Evolutionary conservation across 2,797 vertebrate species (phyloP).

Genomic region (Oreochromis mossambicus): DNA sequence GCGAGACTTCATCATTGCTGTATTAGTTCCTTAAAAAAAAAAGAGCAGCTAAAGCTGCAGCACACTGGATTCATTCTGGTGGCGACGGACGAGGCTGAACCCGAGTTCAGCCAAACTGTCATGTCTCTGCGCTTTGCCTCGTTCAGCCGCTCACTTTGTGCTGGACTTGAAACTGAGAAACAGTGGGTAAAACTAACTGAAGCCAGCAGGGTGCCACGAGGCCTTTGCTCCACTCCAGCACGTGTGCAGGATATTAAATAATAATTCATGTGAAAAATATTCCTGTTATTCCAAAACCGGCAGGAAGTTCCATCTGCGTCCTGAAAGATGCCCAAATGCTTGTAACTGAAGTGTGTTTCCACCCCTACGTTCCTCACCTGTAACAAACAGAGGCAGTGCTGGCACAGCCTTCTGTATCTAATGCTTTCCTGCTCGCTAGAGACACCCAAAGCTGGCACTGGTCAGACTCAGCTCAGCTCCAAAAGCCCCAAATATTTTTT

Average conservation of each 20-base stretch:
- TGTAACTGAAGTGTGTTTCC: not conserved
- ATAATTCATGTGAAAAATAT: conserved; percentile 35
- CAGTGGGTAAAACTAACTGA: conserved; percentile 4
- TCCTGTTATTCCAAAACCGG: conserved; percentile 32
- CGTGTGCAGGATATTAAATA: conserved; percentile 50
- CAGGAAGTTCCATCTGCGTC: conserved; percentile 63
- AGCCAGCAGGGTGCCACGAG: conserved; percentile 1
- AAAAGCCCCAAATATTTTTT: conserved; percentile 11
- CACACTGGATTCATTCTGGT: not conserved
- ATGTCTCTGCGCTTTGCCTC: not conserved
- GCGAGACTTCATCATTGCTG: not conserved
- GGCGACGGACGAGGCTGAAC: not conserved
- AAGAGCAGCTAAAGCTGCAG: conserved; percentile 7
- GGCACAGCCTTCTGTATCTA: not conserved
- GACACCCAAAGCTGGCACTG: not conserved
- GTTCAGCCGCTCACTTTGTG: not conserved
- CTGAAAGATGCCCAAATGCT: conserved; percentile 18
- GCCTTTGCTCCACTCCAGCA: not conserved
- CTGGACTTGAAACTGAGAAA: not conserved
- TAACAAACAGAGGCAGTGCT: not conserved
- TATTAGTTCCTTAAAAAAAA: conserved; percentile 1
- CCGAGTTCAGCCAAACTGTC: not conserved
- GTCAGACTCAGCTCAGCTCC: not conserved
- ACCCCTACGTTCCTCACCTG: conserved; percentile 34
- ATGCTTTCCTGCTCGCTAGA: not conserved